A percentile compares a stretch with the other conserved stretches of the same genome.
Conservation (phyloP, 2,888 invertebrate species). For the Cheilosia soror region DNA sequence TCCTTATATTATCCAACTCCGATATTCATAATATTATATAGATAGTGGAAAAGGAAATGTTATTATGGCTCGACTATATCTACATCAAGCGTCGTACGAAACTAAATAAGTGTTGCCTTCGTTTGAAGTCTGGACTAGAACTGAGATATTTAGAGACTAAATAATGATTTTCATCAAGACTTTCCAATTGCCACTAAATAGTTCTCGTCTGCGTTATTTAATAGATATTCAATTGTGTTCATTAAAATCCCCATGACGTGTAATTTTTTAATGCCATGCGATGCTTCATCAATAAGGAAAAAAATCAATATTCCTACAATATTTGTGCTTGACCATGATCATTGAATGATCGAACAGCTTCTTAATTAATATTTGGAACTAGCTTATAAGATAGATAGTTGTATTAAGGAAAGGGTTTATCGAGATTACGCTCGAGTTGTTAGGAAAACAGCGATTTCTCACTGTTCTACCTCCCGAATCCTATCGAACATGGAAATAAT, state of each 20-base stretch:
- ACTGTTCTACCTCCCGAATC: too few species aligned
- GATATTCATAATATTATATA: too few species aligned
- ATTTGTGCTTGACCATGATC: not conserved
- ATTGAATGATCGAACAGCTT: too few species aligned
- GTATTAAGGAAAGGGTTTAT: too few species aligned
- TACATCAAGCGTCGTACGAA: not conserved
- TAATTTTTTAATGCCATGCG: conserved; percentile 2
- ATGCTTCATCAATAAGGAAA: not conserved
- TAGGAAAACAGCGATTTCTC: too few species aligned
- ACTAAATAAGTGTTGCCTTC: not conserved
- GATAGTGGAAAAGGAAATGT: too few species aligned
- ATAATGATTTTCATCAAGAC: conserved; percentile 12
- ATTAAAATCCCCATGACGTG: conserved; percentile 28
- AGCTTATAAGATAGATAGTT: too few species aligned
- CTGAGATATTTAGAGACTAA: conserved; percentile 28
- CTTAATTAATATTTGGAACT: too few species aligned
- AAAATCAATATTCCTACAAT: not conserved
- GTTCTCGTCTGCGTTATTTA: conserved; percentile 29
- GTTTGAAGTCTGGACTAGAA: conserved; percentile 18
- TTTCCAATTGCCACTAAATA: conserved; percentile 32
- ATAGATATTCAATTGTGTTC: conserved; percentile 58
- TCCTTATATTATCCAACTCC: too few species aligned
- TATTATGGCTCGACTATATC: conserved; percentile 8
- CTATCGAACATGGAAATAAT: too few species aligned
- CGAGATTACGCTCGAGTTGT: too few species aligned